Base-by-base conservation (phyloP, 2,888 invertebrate species). In the Lydus trimaculatus region DNA sequence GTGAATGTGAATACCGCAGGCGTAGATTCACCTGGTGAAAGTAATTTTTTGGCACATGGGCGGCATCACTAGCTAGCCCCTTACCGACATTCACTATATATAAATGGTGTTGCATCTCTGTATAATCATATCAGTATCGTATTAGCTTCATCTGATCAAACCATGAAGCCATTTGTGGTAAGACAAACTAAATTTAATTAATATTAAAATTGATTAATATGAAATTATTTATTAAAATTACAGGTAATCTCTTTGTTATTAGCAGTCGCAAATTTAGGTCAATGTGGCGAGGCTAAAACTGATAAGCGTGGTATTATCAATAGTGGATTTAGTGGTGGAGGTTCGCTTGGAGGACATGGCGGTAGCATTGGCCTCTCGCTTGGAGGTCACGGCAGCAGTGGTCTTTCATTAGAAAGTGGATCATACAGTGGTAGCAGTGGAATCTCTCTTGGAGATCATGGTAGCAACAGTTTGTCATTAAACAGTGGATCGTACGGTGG, bases 141-240 rank as follows among this genome's bases (percentile, higher is more conserved):
- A 68, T 56, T 70, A 66, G 64, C 69, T 66, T 67, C 60, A 67
- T 61, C n/a, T 64, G 62, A 15, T 39, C 52, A 58, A 65, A 71
- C 60, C 61, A 73, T 73, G 73, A 71, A 67, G 71, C 69, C 64
- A 61, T 65, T 73, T 59, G 58, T 63, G 58, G 73, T 73, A 63
- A 73, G 73, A 69, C 58, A 61, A 58, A 52, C 1, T 36, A 25
- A n/a, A n/a, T 20, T 6, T 1, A 7, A 8, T n/a, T 58, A 13
- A 25, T 2, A 48, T 43, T 31, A 36, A 56, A 43, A 31, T 20
- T 25, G 31, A 58, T 64, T 56, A 33, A 25, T 36, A 15, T 28
- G 23, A n/a, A 43, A 17, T 43, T 43, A n/a, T n/a, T 17, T 7
- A n/a, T n/a, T 6, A 6, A 5, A 36, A 4, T 61, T 72, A 52